Evolutionary conservation across 2,888 invertebrate genomes (phyloP).

Genomic region (Chydorus sphaericus): DNA sequence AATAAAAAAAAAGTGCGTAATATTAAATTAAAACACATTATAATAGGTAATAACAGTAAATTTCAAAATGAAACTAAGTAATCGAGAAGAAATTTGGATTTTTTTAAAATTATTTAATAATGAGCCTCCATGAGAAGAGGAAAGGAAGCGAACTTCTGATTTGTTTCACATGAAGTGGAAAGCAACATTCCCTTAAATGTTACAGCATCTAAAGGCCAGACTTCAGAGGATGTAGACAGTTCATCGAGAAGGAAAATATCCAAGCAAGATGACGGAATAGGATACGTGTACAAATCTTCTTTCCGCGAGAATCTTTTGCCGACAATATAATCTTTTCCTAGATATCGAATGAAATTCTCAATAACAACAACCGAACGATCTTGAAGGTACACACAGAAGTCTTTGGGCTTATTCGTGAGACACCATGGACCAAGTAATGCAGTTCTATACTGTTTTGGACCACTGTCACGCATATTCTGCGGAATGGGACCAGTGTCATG

Average conservation of each 20-base stretch:
- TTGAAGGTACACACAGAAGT: background rate
- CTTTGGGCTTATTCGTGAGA: background rate
- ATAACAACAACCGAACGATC: background rate
- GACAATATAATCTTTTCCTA: background rate
- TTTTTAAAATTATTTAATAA: background rate
- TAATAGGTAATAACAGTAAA: too few relatives aligned
- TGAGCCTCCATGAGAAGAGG: background rate
- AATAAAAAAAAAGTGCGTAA: background rate
- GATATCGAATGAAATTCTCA: background rate
- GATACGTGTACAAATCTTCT: background rate
- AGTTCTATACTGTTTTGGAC: background rate
- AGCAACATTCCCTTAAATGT: background rate
- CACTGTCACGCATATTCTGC: background rate
- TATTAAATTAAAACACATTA: too few relatives aligned
- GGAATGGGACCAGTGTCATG: background rate
- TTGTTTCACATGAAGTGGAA: background rate
- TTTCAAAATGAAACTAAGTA: too few relatives aligned
- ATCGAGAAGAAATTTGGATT: background rate
- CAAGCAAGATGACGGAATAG: background rate
- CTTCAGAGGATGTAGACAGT: background rate
- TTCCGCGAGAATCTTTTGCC: background rate
- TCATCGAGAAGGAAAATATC: background rate
- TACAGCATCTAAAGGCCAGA: background rate
- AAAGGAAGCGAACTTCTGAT: background rate
- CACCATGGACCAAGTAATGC: background rate